Evolutionary conservation across 2,888 invertebrate genomes (phyloP).

Genomic region (Heliconius ethilla): DNA sequence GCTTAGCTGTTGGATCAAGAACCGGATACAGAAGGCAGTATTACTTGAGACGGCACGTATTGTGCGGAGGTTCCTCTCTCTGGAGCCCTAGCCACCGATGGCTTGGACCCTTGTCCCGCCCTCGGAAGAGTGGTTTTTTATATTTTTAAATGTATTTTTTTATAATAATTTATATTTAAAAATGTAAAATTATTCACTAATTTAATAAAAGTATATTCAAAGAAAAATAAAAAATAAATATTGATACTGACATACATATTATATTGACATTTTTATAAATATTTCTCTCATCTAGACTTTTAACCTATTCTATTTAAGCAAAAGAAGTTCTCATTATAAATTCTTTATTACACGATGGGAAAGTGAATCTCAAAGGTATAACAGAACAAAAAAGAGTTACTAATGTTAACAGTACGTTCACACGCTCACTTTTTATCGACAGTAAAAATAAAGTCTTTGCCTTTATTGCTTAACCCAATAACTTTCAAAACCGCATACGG

Average conservation of each 20-base stretch:
- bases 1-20: too few species aligned
- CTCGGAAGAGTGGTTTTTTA: too few species aligned
- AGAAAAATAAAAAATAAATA: too few species aligned
- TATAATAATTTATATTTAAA: too few species aligned
- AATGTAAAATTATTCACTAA: too few species aligned
- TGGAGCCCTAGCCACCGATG: too few species aligned
- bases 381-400: constrained; percentile 26
- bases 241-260: background rate
- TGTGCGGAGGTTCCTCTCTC: too few species aligned
- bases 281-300: background rate
- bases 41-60: too few species aligned
- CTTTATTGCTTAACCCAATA: constrained; percentile 35
- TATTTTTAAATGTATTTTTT: too few species aligned
- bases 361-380: background rate
- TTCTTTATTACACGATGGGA: constrained; percentile 8
- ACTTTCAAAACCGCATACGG: constrained; percentile 42
- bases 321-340: constrained; percentile 3
- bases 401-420: constrained; percentile 32
- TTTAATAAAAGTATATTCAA: too few species aligned
- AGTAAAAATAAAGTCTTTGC: constrained; percentile 31
- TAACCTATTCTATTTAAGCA: background rate
- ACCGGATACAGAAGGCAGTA: too few species aligned
- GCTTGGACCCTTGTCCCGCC: too few species aligned
- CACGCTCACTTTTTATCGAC: constrained; percentile 42
- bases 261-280: background rate